Evolutionary conservation across 2,888 invertebrate species (phyloP), one percentile per base, ranked within the genome.

Genomic region (Lasioglossum pauxillum): DNA sequence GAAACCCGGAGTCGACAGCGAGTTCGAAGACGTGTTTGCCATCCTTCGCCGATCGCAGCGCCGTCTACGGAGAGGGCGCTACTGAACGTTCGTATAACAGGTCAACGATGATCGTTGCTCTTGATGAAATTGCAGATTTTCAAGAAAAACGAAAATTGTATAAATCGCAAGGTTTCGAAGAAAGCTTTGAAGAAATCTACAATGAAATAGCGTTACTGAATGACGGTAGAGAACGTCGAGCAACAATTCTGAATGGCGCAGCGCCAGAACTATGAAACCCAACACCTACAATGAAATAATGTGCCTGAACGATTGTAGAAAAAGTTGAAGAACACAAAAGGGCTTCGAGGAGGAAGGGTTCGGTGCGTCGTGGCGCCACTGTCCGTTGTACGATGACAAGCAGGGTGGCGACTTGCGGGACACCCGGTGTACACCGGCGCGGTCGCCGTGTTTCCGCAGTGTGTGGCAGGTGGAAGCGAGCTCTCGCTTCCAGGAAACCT

Each of bases 401-500:
- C n/a, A 14, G 46, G 19, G 12, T 35, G 38, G 77, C 64, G 84
- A 91, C 87, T 92, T 91, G 82, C 83, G 83, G 92, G 88, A 92
- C 92, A 92, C 91, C 91, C 91, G 88, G 89, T 92, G 90, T 75
- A 90, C 84, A 83, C 23, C 23, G 23, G 53, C 27, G 73, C 35
- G 74, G 71, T 83, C 78, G 67, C 69, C 80, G 86, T 72, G 85
- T 90, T 89, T 88, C 86, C 85, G 86, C 87, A 85, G 85, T 87
- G 90, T 78, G 86, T 87, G 92, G 92, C 92, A 92, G 92, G 92
- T 92, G 92, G 87, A 92, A 91, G 91, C 91, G 92, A 91, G 92
- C 92, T 89, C 89, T 92, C 90, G 93, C 91, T 93, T 93, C 93
- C 92, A 93, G 93, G 93, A 93, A 93, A 92, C 91, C 91, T 89